Evolutionary conservation across 1,140 invertebrate genomes (phyloP), one percentile per base, ranked within the genome.

Genomic region (Lordiphosa mommai): DNA sequence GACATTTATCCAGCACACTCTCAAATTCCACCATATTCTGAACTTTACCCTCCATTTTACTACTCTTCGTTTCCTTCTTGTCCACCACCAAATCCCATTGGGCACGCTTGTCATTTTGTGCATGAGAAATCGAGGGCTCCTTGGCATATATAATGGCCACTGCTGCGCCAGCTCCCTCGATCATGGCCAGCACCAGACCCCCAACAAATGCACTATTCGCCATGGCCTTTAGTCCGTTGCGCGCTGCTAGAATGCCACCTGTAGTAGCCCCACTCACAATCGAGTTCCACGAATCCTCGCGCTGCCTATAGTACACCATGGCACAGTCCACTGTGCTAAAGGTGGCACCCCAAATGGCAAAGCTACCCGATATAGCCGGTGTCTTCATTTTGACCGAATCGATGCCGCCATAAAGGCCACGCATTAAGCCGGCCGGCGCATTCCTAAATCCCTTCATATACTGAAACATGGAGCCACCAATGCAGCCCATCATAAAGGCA

Each of bases 271-370:
- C 77, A 7, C 77, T 84, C 0, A 72, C 36, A 14, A 84, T 84
- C 0, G 77, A 84, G n/a, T 84, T 84, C 79, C 77, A 84, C 0
- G 72, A 47, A 16, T 84, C 77, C 30, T 84, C 77, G 2, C 53
- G 43, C 17, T 84, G 77, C 1, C 77, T 52, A 16, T 69, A 63
- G 10, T 61, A 36, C 2, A 84, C 60, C 68, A 84, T 47, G 8
- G 57, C 57, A n/a, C 77, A 84, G 50, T 84, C 77, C 9, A 84
- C 79, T 0, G 64, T 60, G 34, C 77, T 84, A 16, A 84, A 84
- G 2, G 77, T 84, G 29, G 72, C 68, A 2, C 77, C 77, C 77
- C 77, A 84, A 14, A 84, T 5, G 6, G 77, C 77, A 48, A 84
- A 84, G 43, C 55, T 84, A 4, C 77, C 77, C 4, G 77, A 72